phyloP scores from a whole-genome alignment of 1,140 invertebrate genomes.

The Pseudachorutes palmiensis region DNA sequence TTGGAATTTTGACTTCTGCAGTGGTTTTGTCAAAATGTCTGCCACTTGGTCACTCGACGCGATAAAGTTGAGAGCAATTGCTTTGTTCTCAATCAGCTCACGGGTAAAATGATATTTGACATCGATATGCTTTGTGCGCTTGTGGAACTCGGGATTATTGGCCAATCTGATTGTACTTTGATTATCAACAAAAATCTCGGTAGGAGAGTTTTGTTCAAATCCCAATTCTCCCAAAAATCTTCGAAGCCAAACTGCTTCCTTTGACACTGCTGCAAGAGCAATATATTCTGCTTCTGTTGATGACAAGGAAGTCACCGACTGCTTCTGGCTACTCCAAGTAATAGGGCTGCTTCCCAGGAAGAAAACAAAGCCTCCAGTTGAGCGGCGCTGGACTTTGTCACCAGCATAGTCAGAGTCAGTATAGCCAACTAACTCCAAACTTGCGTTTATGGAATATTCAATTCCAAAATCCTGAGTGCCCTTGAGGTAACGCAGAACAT shows the following conservation, averaged over 20 bases:
- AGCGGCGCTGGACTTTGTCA: constrained; percentile 25
- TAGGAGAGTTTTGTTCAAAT: constrained; percentile 26
- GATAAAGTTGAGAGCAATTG: constrained; percentile 36
- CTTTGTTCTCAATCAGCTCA: constrained; percentile 28
- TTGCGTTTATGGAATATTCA: neutral
- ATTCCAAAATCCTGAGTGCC: constrained; percentile 39
- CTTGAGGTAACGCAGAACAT: constrained; percentile 32
- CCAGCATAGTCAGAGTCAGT: constrained; percentile 44
- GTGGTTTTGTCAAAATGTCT: constrained; percentile 42
- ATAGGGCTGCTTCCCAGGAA: constrained; percentile 35
- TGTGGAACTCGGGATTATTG: constrained; percentile 43
- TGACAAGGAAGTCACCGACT: constrained; percentile 40
- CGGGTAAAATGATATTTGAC: constrained; percentile 37
- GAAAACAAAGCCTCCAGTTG: constrained; percentile 33
- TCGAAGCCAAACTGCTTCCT: constrained; percentile 40
- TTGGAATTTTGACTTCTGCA: constrained; percentile 20
- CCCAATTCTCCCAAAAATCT: constrained; percentile 37
- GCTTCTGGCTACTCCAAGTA: constrained; percentile 40
- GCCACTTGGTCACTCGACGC: constrained; percentile 40
- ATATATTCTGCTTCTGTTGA: constrained; percentile 43
- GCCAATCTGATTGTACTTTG: constrained; percentile 39
- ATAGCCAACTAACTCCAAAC: constrained; percentile 39
- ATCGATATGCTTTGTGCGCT: constrained; percentile 43
- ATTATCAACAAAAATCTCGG: constrained; percentile 39
- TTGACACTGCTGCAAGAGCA: constrained; percentile 30